Evolutionary conservation across 1,140 invertebrate genomes (phyloP).

Genomic region (Macrosteles quadrilineatus): DNA sequence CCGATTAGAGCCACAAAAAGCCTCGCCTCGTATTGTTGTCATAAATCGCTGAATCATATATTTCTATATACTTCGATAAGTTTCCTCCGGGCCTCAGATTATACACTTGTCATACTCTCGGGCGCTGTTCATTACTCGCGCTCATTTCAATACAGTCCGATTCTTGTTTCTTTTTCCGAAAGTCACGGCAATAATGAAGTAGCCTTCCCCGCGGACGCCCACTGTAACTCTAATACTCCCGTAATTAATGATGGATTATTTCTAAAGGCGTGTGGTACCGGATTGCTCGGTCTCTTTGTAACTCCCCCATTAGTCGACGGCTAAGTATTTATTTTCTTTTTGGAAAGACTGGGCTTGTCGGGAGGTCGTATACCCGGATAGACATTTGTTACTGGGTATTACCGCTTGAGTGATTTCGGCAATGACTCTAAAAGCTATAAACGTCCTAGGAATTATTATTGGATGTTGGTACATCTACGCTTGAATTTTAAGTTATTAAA

Average conservation of each 20-base stretch:
- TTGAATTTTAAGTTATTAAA: no score
- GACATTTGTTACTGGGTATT: slow-evolving; percentile 4
- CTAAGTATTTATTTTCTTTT: neutral
- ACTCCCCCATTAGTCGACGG: neutral
- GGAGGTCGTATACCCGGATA: slow-evolving; percentile 9
- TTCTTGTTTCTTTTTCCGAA: slow-evolving; percentile 31
- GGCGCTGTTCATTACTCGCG: slow-evolving; percentile 29
- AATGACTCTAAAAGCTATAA: no score
- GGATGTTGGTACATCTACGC: no score
- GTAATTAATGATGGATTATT: slow-evolving; percentile 36
- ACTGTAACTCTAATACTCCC: slow-evolving; percentile 15
- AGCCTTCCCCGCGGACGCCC: slow-evolving; percentile 3
- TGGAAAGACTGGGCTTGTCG: neutral
- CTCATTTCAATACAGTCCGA: slow-evolving; percentile 32
- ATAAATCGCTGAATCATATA: slow-evolving; percentile 38
- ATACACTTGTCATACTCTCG: slow-evolving; percentile 36
- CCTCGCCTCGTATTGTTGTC: slow-evolving; percentile 31
- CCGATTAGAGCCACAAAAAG: slow-evolving; percentile 19
- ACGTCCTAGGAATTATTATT: no score
- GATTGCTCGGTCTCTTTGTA: neutral
- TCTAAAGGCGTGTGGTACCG: slow-evolving; percentile 18
- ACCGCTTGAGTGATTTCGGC: neutral
- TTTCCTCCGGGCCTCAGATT: slow-evolving; percentile 29
- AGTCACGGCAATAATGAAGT: slow-evolving; percentile 34
- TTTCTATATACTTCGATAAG: slow-evolving; percentile 36